phyloP scores from a whole-genome alignment of 2,888 invertebrate genomes.

The Polietes domitor region DNA sequence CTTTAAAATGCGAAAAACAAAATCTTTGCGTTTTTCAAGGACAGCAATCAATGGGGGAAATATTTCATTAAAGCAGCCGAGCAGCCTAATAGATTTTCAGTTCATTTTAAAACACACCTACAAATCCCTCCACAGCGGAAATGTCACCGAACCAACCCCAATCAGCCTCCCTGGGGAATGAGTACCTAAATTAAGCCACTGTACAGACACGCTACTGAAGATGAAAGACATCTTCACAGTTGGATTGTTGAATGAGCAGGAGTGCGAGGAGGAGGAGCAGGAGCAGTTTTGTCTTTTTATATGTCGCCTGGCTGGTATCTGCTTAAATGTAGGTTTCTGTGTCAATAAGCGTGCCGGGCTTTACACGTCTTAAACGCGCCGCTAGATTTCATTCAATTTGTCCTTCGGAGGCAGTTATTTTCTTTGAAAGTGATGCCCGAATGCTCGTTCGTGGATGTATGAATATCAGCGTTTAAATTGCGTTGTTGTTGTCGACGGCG shows the following conservation, averaged over 20 bases:
- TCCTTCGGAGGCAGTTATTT: not conserved
- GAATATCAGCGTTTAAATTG: not conserved
- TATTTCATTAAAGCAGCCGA: too few species aligned
- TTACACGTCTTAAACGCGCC: not conserved
- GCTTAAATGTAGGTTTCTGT: conserved; percentile 1
- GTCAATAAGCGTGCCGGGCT: conserved; percentile 1
- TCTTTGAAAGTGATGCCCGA: not conserved
- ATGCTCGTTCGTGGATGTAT: too few species aligned
- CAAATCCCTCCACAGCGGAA: too few species aligned
- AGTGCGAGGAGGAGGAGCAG: not conserved
- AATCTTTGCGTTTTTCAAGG: too few species aligned
- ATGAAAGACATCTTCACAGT: not conserved
- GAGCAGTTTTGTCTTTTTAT: not conserved
- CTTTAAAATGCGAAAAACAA: too few species aligned
- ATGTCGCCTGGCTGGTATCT: too few species aligned
- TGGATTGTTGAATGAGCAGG: too few species aligned
- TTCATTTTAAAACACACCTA: too few species aligned
- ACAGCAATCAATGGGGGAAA: too few species aligned
- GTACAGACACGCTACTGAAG: not conserved
- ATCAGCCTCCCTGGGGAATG: too few species aligned
- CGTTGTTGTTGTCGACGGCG: not conserved
- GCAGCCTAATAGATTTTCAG: too few species aligned
- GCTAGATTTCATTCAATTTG: not conserved
- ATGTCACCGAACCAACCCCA: too few species aligned
- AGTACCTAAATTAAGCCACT: not conserved